These are phyloP conservation scores for Otolemur crassicaudatus DNA, from an alignment of 2,797 vertebrate genomes.

Conservation along the genomic window DNA sequence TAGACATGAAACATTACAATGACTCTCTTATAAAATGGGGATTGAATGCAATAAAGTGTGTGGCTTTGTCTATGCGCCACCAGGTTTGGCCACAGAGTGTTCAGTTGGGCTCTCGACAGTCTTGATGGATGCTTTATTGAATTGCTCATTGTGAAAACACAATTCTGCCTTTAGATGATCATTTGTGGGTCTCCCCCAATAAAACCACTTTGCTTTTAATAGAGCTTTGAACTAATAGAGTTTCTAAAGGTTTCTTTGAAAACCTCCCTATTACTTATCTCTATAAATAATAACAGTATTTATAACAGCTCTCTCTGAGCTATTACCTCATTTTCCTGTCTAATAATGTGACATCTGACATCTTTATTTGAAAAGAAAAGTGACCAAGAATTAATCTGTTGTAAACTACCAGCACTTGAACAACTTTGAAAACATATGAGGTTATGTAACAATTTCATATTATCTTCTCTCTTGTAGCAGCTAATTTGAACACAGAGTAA, in stretches of 20 bases:
- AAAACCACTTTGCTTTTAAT: slow-evolving; percentile 70
- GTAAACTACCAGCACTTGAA: slow-evolving; percentile 58
- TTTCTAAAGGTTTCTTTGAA: slow-evolving; percentile 73
- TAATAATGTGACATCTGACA: slow-evolving; percentile 77
- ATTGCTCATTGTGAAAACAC: slow-evolving; percentile 49
- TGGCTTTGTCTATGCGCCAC: neutral
- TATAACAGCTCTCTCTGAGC: slow-evolving; percentile 68
- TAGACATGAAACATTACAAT: neutral
- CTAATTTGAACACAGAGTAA: slow-evolving; percentile 60
- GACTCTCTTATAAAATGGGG: neutral
- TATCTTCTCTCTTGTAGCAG: neutral
- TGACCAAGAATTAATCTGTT: slow-evolving; percentile 68
- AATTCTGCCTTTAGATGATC: slow-evolving; percentile 43
- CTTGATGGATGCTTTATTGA: slow-evolving; percentile 44
- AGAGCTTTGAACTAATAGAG: slow-evolving; percentile 63
- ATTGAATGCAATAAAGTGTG: slow-evolving; percentile 27
- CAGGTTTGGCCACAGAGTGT: slow-evolving; percentile 1
- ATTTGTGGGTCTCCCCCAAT: slow-evolving; percentile 26
- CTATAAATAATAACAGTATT: slow-evolving; percentile 78
- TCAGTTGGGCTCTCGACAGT: neutral
- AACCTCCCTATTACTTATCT: slow-evolving; percentile 71
- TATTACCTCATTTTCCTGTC: slow-evolving; percentile 76
- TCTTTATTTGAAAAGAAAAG: slow-evolving; percentile 74
- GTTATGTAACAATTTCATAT: slow-evolving; percentile 41
- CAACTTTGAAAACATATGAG: slow-evolving; percentile 59